Evolutionary conservation across 2,888 invertebrate species (phyloP).

Genomic region (Orthonychiurus folsomi): DNA sequence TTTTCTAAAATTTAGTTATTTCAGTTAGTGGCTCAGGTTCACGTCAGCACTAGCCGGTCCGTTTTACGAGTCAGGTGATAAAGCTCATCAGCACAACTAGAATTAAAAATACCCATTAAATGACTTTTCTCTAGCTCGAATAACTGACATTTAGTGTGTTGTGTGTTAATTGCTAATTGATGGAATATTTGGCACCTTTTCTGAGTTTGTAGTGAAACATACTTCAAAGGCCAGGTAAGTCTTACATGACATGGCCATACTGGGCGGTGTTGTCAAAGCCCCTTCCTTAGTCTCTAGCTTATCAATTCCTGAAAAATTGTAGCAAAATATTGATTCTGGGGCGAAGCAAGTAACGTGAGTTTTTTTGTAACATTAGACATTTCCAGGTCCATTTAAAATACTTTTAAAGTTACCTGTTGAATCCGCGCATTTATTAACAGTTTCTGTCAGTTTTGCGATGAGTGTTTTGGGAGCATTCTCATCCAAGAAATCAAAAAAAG

Average conservation of each 20-base stretch:
- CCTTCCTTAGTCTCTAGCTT: not conserved
- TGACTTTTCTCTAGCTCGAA: too few species aligned
- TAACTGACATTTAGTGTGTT: too few species aligned
- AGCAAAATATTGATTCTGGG: not conserved
- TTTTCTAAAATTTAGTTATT: too few species aligned
- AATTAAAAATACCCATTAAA: too few species aligned
- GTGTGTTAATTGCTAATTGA: too few species aligned
- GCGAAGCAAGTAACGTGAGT: not conserved
- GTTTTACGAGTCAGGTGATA: too few species aligned
- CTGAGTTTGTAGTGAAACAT: slow-evolving; percentile 9
- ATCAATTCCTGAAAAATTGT: slow-evolving; percentile 1
- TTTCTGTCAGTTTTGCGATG: slow-evolving; percentile 8
- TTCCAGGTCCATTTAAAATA: not conserved
- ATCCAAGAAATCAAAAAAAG: slow-evolving; percentile 1
- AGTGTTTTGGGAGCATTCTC: slow-evolving; percentile 11
- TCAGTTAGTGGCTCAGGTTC: too few species aligned
- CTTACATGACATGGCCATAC: not conserved
- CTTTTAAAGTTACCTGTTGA: not conserved
- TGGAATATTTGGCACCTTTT: too few species aligned
- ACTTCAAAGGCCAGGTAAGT: slow-evolving; percentile 5
- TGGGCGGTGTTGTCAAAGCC: too few species aligned
- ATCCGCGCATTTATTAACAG: slow-evolving; percentile 8
- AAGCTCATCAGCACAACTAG: too few species aligned
- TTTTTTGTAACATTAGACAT: too few species aligned
- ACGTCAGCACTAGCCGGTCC: too few species aligned